Conservation (phyloP, 2,113 vertebrate genomes). For the Gadus macrocephalus region DNA sequence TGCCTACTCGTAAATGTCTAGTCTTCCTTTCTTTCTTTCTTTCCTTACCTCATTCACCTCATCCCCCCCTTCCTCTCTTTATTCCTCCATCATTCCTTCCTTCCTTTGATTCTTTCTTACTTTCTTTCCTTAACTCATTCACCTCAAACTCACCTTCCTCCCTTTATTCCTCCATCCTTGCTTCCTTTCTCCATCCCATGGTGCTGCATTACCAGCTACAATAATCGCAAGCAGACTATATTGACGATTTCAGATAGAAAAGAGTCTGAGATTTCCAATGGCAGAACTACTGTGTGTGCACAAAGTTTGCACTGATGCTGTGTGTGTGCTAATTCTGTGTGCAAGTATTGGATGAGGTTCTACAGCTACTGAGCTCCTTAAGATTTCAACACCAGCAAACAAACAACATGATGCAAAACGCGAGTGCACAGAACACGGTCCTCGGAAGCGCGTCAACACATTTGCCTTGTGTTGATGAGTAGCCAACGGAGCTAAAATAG, state of each 20-base stretch:
- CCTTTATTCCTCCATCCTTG: neutral
- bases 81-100: no score
- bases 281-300: neutral
- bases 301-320: constrained; percentile 27
- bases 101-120: neutral
- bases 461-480: constrained; percentile 23
- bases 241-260: constrained; percentile 11
- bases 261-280: constrained; percentile 14
- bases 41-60: neutral
- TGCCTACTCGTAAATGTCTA: neutral
- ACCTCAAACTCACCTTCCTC: no score
- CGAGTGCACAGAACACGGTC: constrained; percentile 26
- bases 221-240: neutral
- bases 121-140: no score
- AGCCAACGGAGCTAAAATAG: constrained; percentile 21
- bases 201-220: no score
- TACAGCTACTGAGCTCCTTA: constrained; percentile 22
- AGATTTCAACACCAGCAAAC: constrained; percentile 14
- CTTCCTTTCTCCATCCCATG: no score
- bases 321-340: neutral
- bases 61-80: neutral
- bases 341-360: constrained; percentile 41
- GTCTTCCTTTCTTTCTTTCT: neutral
- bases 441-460: neutral
- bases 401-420: constrained; percentile 21